Conservation (phyloP, 2,888 invertebrate species). For the Cataglyphis cursor region DNA sequence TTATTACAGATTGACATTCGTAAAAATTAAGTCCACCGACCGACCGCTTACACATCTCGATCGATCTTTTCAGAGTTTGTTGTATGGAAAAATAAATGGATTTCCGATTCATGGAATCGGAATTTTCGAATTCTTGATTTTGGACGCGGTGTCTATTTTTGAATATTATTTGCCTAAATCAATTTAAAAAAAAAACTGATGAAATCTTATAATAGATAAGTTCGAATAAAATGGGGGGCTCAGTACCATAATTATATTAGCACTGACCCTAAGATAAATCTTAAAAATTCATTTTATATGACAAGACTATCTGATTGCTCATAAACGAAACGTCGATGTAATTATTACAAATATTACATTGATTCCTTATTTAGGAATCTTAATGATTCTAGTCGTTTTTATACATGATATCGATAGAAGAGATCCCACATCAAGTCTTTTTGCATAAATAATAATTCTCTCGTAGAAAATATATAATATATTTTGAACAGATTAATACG, state of each 20-base stretch:
- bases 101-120: neutral
- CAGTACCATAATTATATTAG: conserved; percentile 29
- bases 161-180: neutral
- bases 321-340: neutral
- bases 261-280: conserved; percentile 4
- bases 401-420: neutral
- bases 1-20: conserved; percentile 62
- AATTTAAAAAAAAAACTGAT: neutral
- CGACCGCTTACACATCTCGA: conserved; percentile 10
- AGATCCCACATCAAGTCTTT: neutral
- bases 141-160: neutral
- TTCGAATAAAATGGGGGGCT: neutral
- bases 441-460: too few species aligned
- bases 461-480: neutral
- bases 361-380: neutral
- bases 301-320: neutral
- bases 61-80: conserved; percentile 11
- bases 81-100: neutral
- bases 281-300: neutral
- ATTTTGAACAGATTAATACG: neutral
- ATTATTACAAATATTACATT: neutral
- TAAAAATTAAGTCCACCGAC: conserved; percentile 37
- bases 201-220: neutral
- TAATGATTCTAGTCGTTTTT: neutral
- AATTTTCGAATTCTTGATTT: neutral